phyloP scores from a whole-genome alignment of 2,113 vertebrate species.

The Colaptes auratus region DNA sequence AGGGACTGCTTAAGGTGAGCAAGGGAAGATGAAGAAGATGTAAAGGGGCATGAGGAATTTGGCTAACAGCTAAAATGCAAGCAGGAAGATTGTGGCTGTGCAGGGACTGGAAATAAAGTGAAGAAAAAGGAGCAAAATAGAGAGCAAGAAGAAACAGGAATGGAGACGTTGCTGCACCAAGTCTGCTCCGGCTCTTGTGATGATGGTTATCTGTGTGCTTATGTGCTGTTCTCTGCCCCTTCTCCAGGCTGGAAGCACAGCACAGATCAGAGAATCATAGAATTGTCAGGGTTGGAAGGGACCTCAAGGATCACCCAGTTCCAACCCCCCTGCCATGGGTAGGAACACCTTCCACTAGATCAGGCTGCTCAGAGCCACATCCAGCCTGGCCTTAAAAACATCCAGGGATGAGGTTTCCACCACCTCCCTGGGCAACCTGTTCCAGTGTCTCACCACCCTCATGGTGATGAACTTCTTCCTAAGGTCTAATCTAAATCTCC shows the following conservation, averaged over 20 bases:
- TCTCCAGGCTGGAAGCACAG: neutral
- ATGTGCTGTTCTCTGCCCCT: neutral
- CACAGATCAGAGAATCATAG: neutral
- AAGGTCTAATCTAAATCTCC: no score
- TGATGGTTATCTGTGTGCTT: rapidly evolving
- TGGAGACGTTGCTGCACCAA: neutral
- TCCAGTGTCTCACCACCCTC: no score
- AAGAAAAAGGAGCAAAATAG: neutral
- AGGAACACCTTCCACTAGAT: no score
- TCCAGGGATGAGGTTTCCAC: no score
- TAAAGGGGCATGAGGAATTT: neutral
- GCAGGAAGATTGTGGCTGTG: neutral
- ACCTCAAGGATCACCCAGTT: no score
- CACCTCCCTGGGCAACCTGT: no score
- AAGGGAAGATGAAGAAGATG: neutral
- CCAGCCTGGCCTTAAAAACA: no score
- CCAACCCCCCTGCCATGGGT: no score
- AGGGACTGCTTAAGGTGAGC: neutral
- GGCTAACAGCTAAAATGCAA: neutral
- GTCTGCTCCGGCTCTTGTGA: neutral
- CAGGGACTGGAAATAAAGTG: neutral
- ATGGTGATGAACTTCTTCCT: no score
- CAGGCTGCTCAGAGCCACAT: no score
- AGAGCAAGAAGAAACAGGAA: neutral
- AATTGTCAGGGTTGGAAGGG: no score